phyloP scores from a whole-genome alignment of 1,140 invertebrate species.

The Drosophila pectinifera region DNA sequence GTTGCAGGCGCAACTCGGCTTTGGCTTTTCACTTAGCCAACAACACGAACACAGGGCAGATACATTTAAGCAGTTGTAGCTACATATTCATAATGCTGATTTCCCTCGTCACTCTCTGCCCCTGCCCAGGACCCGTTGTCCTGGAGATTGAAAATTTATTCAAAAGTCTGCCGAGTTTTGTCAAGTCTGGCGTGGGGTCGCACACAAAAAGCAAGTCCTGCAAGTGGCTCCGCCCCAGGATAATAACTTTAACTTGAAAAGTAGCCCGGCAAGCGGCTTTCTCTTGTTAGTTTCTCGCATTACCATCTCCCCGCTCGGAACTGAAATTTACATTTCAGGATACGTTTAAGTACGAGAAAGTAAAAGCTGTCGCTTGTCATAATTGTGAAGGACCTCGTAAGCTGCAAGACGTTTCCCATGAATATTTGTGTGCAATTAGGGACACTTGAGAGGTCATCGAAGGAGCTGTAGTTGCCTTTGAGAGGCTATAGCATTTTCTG shows the following conservation, averaged over 20 bases:
- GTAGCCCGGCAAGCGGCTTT: conserved; percentile 75
- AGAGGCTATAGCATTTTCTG: neutral
- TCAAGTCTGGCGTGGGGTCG: conserved; percentile 57
- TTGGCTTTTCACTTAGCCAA: conserved; percentile 75
- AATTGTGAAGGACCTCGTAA: conserved; percentile 30
- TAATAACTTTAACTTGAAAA: conserved; percentile 79
- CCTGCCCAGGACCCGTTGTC: conserved; percentile 32
- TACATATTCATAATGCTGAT: conserved; percentile 79
- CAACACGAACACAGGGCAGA: conserved; percentile 35
- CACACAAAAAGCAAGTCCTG: conserved; percentile 7
- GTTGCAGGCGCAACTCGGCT: conserved; percentile 67
- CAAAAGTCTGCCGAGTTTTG: conserved; percentile 76
- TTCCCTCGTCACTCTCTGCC: conserved; percentile 24
- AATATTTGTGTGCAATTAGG: conserved; percentile 41
- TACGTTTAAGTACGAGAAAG: conserved; percentile 47
- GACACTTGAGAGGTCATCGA: conserved; percentile 5
- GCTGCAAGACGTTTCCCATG: conserved; percentile 22
- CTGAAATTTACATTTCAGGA: conserved; percentile 38
- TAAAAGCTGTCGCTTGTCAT: conserved; percentile 38
- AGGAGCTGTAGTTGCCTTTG: neutral
- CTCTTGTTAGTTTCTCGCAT: conserved; percentile 57
- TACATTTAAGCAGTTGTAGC: conserved; percentile 72
- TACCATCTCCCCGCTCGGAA: conserved; percentile 8
- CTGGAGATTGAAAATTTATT: conserved; percentile 78
- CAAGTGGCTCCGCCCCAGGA: conserved; percentile 41